Evolutionary conservation across 2,888 invertebrate species (phyloP).

Genomic region (Caenorhabditis sp.): DNA sequence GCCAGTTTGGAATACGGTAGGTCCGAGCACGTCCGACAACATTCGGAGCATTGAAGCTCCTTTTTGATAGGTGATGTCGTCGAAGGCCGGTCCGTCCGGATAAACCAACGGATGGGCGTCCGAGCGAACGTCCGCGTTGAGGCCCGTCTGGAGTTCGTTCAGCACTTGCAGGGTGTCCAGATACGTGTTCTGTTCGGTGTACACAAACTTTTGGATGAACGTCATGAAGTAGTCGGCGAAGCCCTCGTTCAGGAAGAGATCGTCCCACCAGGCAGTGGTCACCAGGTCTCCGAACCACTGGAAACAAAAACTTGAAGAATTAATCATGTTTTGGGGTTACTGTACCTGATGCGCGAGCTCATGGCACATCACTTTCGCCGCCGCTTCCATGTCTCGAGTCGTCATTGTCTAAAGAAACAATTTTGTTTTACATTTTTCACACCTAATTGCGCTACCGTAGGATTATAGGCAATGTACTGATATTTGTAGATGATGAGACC

Average conservation of each 20-base stretch:
- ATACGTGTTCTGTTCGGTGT: constrained; percentile 52
- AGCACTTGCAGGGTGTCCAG: constrained; percentile 53
- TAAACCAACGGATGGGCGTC: constrained; percentile 57
- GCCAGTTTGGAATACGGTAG: constrained; percentile 41
- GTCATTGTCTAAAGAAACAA: constrained; percentile 54
- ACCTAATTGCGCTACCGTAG: no score
- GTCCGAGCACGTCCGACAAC: constrained; percentile 51
- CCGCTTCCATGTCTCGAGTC: constrained; percentile 47
- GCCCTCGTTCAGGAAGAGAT: constrained; percentile 69
- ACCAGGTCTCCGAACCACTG: constrained; percentile 73
- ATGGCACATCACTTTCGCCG: constrained; percentile 62
- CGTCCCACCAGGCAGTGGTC: constrained; percentile 71
- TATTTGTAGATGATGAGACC: constrained; percentile 68
- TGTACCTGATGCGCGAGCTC: constrained; percentile 59
- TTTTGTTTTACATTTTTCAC: no score
- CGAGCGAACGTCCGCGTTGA: constrained; percentile 47
- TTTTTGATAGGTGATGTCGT: constrained; percentile 63
- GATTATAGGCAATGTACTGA: constrained; percentile 61
- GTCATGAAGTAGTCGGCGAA: constrained; percentile 69
- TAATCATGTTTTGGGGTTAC: no score
- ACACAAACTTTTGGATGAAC: constrained; percentile 43
- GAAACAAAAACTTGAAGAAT: no score
- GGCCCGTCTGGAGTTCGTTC: constrained; percentile 51
- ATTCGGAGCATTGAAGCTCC: constrained; percentile 64
- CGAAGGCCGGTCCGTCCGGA: constrained; percentile 61